Percentiles rank a stretch among this genome's conserved stretches.
These are phyloP conservation scores for Pangasianodon hypophthalmus DNA, from an alignment of 2,113 vertebrate genomes.

Conservation along the genomic window DNA sequence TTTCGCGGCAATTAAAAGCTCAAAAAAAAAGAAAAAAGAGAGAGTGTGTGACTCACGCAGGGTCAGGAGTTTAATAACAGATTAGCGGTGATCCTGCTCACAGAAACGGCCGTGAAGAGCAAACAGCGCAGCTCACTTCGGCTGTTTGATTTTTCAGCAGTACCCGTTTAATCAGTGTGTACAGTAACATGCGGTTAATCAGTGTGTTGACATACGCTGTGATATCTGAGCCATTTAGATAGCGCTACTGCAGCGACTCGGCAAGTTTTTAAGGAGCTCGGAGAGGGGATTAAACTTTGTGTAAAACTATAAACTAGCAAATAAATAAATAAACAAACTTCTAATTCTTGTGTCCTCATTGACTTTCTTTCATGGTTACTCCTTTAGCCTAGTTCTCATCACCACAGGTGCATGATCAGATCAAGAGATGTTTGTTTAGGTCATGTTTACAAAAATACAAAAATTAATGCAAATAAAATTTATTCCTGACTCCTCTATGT, in stretches of 20 bases:
- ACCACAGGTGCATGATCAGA: background rate
- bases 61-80: constrained; percentile 33
- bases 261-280: background rate
- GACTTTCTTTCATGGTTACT: background rate
- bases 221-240: background rate
- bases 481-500: no score
- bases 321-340: background rate
- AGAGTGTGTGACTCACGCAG: constrained; percentile 10
- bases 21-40: background rate
- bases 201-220: background rate
- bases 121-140: constrained; percentile 26
- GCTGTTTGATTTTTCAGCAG: constrained; percentile 29
- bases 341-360: background rate
- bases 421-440: background rate
- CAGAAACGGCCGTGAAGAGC: constrained; percentile 9
- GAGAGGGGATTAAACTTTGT: background rate
- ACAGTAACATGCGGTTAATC: background rate
- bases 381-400: background rate
- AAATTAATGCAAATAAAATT: no score
- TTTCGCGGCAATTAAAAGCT: constrained; percentile 10
- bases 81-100: constrained; percentile 29
- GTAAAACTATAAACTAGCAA: background rate
- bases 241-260: background rate
- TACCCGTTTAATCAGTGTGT: constrained; percentile 30
- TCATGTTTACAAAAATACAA: no score